Evolutionary conservation across 1,140 invertebrate genomes (phyloP).

Genomic region (Triops cancriformis): DNA sequence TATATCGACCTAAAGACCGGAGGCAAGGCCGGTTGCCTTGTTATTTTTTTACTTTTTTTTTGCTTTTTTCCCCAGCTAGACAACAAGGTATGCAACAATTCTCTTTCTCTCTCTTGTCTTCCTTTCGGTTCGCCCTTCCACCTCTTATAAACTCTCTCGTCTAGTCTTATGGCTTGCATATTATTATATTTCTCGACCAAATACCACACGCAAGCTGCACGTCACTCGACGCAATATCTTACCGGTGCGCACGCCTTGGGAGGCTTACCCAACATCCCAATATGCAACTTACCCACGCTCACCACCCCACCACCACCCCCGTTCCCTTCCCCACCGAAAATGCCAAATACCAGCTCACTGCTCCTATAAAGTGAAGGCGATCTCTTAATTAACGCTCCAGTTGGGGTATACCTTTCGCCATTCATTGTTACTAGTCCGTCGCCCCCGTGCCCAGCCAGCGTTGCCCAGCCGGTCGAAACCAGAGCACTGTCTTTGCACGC

Average conservation of each 20-base stretch:
- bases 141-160: background rate
- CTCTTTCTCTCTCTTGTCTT: background rate
- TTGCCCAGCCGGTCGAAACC: no score
- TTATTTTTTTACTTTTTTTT: background rate
- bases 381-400: background rate
- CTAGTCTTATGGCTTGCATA: background rate
- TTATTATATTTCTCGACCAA: conserved; percentile 7
- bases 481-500: no score
- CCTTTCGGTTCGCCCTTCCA: background rate
- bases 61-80: background rate
- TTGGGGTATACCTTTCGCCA: background rate
- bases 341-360: background rate
- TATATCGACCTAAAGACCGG: conserved; percentile 13
- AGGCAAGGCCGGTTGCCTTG: conserved; percentile 1
- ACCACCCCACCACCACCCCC: no score
- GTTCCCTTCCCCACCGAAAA: background rate
- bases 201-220: conserved; percentile 12
- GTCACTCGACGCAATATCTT: conserved; percentile 10
- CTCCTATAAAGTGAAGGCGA: background rate
- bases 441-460: no score
- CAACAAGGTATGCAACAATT: conserved; percentile 10
- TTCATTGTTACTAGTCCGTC: no score
- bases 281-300: background rate
- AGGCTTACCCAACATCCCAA: background rate
- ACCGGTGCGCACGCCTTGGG: background rate